Percentiles rank a stretch among this genome's conserved stretches.
phyloP scores from a whole-genome alignment of 2,113 vertebrate species.

The Phrynosoma platyrhinos region DNA sequence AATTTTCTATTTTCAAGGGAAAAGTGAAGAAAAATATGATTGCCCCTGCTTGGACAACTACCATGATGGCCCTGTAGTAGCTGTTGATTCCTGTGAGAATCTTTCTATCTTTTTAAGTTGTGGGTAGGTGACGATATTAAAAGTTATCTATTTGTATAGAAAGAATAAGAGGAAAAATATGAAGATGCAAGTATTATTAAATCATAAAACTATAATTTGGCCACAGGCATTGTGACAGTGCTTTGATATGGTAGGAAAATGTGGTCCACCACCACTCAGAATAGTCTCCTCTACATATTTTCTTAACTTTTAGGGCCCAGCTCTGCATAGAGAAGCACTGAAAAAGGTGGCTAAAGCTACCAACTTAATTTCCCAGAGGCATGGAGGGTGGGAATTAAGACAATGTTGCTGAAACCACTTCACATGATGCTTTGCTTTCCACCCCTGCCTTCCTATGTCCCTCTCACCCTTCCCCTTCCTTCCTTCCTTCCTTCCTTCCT shows the following conservation, averaged over 20 bases:
- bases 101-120: conserved; percentile 41
- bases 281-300: not conserved
- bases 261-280: not conserved
- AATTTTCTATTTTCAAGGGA: conserved; percentile 16
- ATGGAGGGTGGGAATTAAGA: not conserved
- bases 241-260: not conserved
- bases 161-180: not conserved
- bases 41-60: not conserved
- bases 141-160: not conserved
- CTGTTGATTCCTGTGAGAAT: conserved; percentile 33
- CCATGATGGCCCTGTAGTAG: conserved; percentile 31
- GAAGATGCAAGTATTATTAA: not conserved
- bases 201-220: not conserved
- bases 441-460: not conserved
- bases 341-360: not conserved
- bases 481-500: too few relatives aligned
- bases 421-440: not conserved
- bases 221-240: too few relatives aligned
- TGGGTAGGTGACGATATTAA: conserved; percentile 22
- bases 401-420: not conserved
- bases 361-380: not conserved
- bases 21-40: not conserved
- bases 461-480: too few relatives aligned
- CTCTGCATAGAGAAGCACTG: not conserved
- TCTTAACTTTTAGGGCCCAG: not conserved